These are phyloP conservation scores for Phalacrocorax brasilianus DNA, from an alignment of 2,113 vertebrate genomes.

Conservation along the genomic window DNA sequence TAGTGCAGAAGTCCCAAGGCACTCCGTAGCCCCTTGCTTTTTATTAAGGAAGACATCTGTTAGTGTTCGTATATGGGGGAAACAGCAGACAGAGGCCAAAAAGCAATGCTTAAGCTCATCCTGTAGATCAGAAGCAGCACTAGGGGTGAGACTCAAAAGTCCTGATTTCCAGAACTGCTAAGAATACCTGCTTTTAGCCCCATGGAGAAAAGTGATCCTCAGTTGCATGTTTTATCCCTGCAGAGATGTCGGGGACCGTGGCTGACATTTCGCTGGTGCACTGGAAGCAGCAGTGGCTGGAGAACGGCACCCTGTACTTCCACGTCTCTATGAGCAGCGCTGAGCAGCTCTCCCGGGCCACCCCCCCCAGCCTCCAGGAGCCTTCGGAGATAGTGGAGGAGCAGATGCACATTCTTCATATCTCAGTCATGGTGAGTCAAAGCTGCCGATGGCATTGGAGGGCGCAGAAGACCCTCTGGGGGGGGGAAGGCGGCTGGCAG, in stretches of 20 bases:
- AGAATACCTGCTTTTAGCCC: neutral
- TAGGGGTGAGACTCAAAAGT: neutral
- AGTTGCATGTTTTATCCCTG: slow-evolving; percentile 37
- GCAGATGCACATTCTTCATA: slow-evolving; percentile 95
- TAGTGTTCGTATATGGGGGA: neutral
- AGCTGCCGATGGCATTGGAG: accelerated
- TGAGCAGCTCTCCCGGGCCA: slow-evolving; percentile 83
- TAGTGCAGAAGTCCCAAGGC: neutral
- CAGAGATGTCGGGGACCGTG: slow-evolving; percentile 94
- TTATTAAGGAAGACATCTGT: neutral
- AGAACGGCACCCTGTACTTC: slow-evolving; percentile 96
- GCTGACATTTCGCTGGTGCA: slow-evolving; percentile 94
- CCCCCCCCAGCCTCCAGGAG: slow-evolving; percentile 83
- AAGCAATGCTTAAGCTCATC: neutral
- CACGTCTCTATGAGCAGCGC: slow-evolving; percentile 90
- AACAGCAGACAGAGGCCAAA: neutral
- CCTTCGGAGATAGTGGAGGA: slow-evolving; percentile 90
- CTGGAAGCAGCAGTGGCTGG: slow-evolving; percentile 99
- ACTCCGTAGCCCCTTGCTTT: neutral
- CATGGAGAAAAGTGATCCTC: accelerated
- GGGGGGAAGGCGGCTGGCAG: neutral
- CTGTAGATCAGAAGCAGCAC: neutral
- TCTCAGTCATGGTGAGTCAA: slow-evolving; percentile 94
- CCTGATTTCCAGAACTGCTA: neutral
- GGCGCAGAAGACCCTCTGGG: neutral